Evolutionary conservation across 2,797 vertebrate genomes (phyloP).

Genomic region (Leptodactylus fallax): DNA sequence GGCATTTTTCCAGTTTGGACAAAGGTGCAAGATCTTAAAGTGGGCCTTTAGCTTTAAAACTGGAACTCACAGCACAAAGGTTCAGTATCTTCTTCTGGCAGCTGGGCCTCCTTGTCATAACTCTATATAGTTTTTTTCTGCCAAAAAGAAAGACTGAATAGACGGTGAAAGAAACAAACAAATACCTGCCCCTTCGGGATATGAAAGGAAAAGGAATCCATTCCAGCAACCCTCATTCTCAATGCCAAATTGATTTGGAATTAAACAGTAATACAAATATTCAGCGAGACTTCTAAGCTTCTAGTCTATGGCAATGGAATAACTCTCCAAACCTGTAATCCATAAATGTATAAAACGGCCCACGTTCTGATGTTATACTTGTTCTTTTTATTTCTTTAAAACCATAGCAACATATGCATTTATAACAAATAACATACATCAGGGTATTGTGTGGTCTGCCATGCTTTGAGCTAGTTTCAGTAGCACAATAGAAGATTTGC

Average conservation of each 20-base stretch:
- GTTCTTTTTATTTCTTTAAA: not conserved
- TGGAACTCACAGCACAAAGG: slow-evolving; percentile 17
- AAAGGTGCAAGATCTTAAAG: slow-evolving; percentile 1
- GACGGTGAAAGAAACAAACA: slow-evolving; percentile 50
- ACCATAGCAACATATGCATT: not conserved
- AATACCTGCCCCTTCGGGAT: slow-evolving; percentile 52
- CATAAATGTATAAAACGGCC: not conserved
- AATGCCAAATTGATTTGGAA: slow-evolving; percentile 58
- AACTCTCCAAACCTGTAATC: slow-evolving; percentile 14
- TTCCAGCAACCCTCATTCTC: slow-evolving; percentile 45
- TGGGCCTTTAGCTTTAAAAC: slow-evolving; percentile 20
- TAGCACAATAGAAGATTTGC: not conserved
- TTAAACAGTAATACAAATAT: slow-evolving; percentile 53
- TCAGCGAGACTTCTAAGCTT: slow-evolving; percentile 22
- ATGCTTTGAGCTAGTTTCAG: not conserved
- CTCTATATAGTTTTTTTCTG: slow-evolving; percentile 30
- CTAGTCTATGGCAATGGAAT: slow-evolving; percentile 8
- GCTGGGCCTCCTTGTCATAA: slow-evolving; percentile 10
- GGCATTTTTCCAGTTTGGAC: not conserved
- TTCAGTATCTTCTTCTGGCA: slow-evolving; percentile 48
- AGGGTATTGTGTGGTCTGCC: no score
- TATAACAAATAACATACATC: no score
- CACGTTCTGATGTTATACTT: not conserved
- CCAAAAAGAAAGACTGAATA: slow-evolving; percentile 51
- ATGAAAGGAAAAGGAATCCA: slow-evolving; percentile 52